Evolutionary conservation across 1,140 invertebrate species (phyloP).

Genomic region (Condylostylus longicornis): DNA sequence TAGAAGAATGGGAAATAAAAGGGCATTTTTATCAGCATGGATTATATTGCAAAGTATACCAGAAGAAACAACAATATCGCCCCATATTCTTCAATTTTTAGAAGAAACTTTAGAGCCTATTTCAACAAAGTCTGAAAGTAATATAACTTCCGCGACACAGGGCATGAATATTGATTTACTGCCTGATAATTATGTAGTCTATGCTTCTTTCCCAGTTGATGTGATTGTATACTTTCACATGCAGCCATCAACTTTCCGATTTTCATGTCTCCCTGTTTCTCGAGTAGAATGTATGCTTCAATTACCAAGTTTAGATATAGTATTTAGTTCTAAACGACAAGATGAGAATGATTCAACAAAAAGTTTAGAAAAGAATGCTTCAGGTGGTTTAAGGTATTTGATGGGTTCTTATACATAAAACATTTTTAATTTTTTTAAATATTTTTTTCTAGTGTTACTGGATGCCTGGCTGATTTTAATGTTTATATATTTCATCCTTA

Average conservation of each 20-base stretch:
- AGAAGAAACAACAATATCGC: constrained; percentile 88
- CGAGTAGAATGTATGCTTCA: constrained; percentile 92
- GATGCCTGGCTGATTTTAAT: constrained; percentile 89
- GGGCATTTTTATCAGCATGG: constrained; percentile 88
- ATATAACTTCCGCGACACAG: constrained; percentile 20
- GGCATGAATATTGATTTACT: constrained; percentile 37
- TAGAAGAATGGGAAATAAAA: constrained; percentile 59
- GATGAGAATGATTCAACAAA: constrained; percentile 38
- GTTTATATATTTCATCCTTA: constrained; percentile 97
- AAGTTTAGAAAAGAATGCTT: constrained; percentile 16
- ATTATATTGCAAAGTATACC: constrained; percentile 89
- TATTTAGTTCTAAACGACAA: constrained; percentile 79
- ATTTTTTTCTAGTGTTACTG: constrained; percentile 64
- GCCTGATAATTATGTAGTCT: constrained; percentile 57
- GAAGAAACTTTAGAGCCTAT: constrained; percentile 91
- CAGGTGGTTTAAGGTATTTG: constrained; percentile 15
- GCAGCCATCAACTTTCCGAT: constrained; percentile 89
- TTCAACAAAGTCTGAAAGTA: constrained; percentile 44
- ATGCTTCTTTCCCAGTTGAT: constrained; percentile 93
- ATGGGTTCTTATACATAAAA: not conserved
- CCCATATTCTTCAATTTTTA: constrained; percentile 85
- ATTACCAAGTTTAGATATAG: constrained; percentile 84
- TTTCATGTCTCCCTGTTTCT: constrained; percentile 89
- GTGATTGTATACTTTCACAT: constrained; percentile 97
- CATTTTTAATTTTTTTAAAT: not conserved